phyloP scores from a whole-genome alignment of 2,888 invertebrate species.

The Cantharis flavilabris region DNA sequence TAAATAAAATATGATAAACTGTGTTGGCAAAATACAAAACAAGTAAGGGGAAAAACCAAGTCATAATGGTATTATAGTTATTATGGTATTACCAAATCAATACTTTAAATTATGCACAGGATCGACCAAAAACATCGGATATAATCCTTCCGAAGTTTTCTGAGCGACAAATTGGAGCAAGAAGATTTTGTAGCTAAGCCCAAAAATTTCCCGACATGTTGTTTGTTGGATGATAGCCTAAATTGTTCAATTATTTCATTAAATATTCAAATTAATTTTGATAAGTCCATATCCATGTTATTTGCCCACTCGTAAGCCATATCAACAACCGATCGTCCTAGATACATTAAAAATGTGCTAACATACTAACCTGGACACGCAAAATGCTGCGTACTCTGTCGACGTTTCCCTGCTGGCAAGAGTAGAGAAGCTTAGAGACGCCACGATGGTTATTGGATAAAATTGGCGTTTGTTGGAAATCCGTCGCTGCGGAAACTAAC shows the following conservation, averaged over 20 bases:
- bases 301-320: neutral
- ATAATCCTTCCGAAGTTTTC: too few species aligned
- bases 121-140: neutral
- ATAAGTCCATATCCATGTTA: neutral
- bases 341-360: slow-evolving; percentile 1
- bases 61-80: neutral
- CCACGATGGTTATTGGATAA: slow-evolving; percentile 47
- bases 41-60: neutral
- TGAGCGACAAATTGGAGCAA: too few species aligned
- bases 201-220: too few species aligned
- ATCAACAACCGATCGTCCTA: neutral
- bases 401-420: slow-evolving; percentile 86
- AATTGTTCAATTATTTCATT: neutral
- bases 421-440: slow-evolving; percentile 88
- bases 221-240: neutral
- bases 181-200: too few species aligned
- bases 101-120: neutral
- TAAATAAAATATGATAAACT: neutral
- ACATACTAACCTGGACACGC: slow-evolving; percentile 71
- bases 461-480: slow-evolving; percentile 23
- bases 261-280: neutral
- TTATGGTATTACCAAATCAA: neutral
- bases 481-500: slow-evolving; percentile 28
- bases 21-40: neutral
- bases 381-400: slow-evolving; percentile 75